These are phyloP conservation scores for Cerastoderma edule DNA, from an alignment of 2,888 invertebrate genomes.

Conservation along the genomic window DNA sequence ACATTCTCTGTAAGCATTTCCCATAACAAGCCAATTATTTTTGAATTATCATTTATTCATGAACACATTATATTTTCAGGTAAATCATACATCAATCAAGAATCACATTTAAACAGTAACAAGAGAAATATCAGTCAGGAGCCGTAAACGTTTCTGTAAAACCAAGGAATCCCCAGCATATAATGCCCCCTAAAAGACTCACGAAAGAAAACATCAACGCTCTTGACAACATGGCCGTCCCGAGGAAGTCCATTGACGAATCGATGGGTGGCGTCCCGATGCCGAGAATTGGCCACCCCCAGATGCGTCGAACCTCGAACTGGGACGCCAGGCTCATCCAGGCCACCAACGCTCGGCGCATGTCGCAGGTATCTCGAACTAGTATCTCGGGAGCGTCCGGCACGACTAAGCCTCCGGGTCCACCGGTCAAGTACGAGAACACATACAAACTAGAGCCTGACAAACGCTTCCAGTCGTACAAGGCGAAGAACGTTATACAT, in stretches of 20 bases:
- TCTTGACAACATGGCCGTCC: slow-evolving; percentile 24
- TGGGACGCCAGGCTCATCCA: slow-evolving; percentile 69
- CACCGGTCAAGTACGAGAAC: slow-evolving; percentile 71
- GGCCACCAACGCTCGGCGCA: slow-evolving; percentile 62
- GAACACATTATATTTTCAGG: too few relatives aligned
- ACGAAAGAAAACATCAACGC: slow-evolving; percentile 53
- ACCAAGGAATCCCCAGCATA: too few relatives aligned
- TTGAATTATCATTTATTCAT: too few relatives aligned
- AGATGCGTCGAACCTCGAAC: slow-evolving; percentile 68
- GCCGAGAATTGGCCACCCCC: slow-evolving; percentile 58
- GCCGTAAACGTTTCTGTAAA: too few relatives aligned
- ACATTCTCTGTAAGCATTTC: too few relatives aligned
- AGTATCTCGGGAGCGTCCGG: slow-evolving; percentile 75
- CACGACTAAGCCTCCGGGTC: slow-evolving; percentile 62
- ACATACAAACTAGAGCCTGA: slow-evolving; percentile 76
- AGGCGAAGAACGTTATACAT: slow-evolving; percentile 65
- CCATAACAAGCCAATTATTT: too few relatives aligned
- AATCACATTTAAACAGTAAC: too few relatives aligned
- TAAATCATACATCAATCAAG: too few relatives aligned
- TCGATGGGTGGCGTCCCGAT: slow-evolving; percentile 19
- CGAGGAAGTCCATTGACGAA: slow-evolving; percentile 38
- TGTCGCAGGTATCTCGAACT: slow-evolving; percentile 72
- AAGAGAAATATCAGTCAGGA: too few relatives aligned
- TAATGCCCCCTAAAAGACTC: slow-evolving; percentile 35
- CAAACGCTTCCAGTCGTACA: slow-evolving; percentile 70